Conservation (phyloP, 2,113 vertebrate genomes). For the Emydocephalus ijimae region DNA sequence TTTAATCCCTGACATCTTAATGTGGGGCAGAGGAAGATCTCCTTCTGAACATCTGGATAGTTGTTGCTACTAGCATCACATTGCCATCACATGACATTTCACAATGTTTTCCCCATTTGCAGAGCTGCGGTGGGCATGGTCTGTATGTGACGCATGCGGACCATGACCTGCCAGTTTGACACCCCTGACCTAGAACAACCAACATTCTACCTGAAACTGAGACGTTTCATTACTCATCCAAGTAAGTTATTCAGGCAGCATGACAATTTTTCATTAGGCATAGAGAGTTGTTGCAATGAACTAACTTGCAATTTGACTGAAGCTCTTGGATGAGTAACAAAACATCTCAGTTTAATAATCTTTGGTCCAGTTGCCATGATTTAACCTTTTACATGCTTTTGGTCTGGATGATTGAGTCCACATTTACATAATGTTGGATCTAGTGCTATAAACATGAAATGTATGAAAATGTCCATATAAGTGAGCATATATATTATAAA, state of each 20-base stretch:
- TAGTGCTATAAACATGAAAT: background rate
- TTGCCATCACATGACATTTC: too few relatives aligned
- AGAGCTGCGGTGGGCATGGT: too few relatives aligned
- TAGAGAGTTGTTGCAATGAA: background rate
- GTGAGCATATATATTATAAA: background rate
- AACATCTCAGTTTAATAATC: background rate
- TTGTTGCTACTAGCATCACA: background rate
- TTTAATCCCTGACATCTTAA: background rate
- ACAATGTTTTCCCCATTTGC: too few relatives aligned
- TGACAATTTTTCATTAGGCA: background rate
- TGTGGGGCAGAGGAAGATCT: background rate
- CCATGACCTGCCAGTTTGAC: too few relatives aligned
- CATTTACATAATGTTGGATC: background rate
- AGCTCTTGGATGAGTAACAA: background rate
- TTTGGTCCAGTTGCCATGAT: background rate
- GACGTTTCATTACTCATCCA: background rate
- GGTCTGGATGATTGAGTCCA: background rate
- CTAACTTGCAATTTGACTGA: background rate
- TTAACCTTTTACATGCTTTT: background rate
- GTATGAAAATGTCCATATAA: background rate
- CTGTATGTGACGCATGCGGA: accelerated
- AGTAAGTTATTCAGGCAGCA: background rate
- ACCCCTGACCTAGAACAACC: background rate
- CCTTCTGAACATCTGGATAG: background rate
- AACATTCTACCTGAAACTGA: background rate